Evolutionary conservation across 2,888 invertebrate species (phyloP).

Genomic region (Carcina quercana): DNA sequence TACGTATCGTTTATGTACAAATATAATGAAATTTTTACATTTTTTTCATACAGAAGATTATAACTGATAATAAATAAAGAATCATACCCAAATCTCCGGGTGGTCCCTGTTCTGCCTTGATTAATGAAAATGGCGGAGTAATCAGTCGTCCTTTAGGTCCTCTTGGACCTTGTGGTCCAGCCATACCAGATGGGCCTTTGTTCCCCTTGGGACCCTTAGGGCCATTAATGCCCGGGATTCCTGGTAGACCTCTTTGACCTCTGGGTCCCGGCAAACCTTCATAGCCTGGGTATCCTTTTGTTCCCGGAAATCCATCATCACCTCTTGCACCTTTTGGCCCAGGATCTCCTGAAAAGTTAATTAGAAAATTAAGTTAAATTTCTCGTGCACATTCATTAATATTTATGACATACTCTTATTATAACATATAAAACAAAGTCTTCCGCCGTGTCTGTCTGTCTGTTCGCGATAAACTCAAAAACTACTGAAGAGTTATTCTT

Average conservation of each 20-base stretch:
- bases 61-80: not conserved
- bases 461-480: too few relatives aligned
- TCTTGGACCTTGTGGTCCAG: conserved; percentile 68
- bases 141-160: conserved; percentile 59
- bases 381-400: too few relatives aligned
- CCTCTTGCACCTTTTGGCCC: conserved; percentile 49
- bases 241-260: conserved; percentile 37
- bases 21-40: too few relatives aligned
- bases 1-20: too few relatives aligned
- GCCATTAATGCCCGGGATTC: conserved; percentile 69
- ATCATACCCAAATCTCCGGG: conserved; percentile 76
- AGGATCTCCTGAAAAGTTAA: conserved; percentile 36
- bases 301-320: conserved; percentile 44
- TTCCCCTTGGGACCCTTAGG: conserved; percentile 58
- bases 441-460: too few relatives aligned
- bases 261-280: conserved; percentile 43
- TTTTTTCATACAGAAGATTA: too few relatives aligned
- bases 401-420: too few relatives aligned
- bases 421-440: too few relatives aligned
- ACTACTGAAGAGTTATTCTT: too few relatives aligned
- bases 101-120: conserved; percentile 62
- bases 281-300: conserved; percentile 40
- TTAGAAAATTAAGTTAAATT: too few relatives aligned
- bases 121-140: conserved; percentile 34
- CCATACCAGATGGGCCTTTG: conserved; percentile 49